Conservation (phyloP, 1,140 invertebrate genomes). For the Polypedilum pembai region DNA sequence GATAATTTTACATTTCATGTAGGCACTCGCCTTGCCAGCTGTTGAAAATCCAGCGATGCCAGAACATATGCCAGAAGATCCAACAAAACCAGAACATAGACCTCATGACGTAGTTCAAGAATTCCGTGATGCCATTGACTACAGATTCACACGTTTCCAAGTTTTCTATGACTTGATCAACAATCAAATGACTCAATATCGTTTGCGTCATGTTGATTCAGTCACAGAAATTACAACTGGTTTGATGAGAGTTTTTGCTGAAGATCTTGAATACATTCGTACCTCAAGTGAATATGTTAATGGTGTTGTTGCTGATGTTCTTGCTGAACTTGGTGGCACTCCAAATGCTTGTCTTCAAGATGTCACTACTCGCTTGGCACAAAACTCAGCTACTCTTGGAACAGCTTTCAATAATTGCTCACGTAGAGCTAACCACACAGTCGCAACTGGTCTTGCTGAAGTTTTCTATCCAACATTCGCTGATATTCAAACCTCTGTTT, state of each 20-base stretch:
- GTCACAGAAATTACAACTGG: neutral
- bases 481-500: neutral
- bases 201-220: slow-evolving; percentile 9
- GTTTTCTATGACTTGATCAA: neutral
- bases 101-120: neutral
- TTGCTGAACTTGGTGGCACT: neutral
- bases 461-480: slow-evolving; percentile 16
- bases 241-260: neutral
- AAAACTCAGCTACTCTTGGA: neutral
- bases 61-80: neutral
- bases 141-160: neutral
- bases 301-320: neutral
- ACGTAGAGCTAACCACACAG: neutral
- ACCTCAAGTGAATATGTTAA: neutral
- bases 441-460: neutral
- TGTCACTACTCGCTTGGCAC: neutral
- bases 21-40: neutral
- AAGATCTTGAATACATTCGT: neutral
- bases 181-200: neutral
- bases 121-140: neutral
- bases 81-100: neutral
- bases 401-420: neutral
- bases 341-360: slow-evolving; percentile 15
- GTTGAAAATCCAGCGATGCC: neutral
- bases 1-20: neutral